phyloP scores from a whole-genome alignment of 2,888 invertebrate species.

The Maniola hyperantus region DNA sequence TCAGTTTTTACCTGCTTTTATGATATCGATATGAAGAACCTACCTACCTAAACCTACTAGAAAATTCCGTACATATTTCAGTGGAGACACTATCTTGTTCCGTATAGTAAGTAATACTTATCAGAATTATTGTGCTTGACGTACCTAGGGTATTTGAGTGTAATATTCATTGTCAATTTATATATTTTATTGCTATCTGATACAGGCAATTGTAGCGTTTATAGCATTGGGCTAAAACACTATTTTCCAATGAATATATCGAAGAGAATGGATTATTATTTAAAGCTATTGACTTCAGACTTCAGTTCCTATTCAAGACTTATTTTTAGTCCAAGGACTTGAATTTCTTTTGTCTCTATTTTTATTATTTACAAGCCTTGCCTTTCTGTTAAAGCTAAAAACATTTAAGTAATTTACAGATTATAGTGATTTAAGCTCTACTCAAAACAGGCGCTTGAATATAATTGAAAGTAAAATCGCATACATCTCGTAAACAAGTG shows the following conservation, averaged over 20 bases:
- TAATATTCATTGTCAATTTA: constrained; percentile 20
- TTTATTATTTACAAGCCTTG: not conserved
- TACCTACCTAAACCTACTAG: not conserved
- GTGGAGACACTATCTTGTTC: constrained; percentile 13
- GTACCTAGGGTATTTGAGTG: constrained; percentile 10
- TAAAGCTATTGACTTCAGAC: constrained; percentile 21
- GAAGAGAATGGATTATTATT: constrained; percentile 29
- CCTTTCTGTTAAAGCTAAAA: not conserved
- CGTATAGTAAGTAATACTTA: not conserved
- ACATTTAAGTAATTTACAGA: too few relatives aligned
- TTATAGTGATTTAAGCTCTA: not conserved
- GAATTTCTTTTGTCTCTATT: constrained; percentile 17
- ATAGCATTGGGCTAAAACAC: not conserved
- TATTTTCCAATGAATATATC: not conserved
- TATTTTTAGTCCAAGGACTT: constrained; percentile 30
- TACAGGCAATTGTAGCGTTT: not conserved
- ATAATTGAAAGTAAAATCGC: not conserved
- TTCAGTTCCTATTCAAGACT: constrained; percentile 26
- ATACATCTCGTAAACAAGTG: not conserved
- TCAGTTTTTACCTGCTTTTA: not conserved
- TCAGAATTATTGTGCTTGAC: constrained; percentile 18
- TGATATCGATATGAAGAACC: not conserved
- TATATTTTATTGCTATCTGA: not conserved
- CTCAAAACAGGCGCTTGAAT: not conserved
- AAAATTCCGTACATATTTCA: constrained; percentile 22